A percentile compares a stretch with the other conserved stretches of the same genome.
Evolutionary conservation across 2,888 invertebrate species (phyloP).

Genomic region (Anorthoa munda): DNA sequence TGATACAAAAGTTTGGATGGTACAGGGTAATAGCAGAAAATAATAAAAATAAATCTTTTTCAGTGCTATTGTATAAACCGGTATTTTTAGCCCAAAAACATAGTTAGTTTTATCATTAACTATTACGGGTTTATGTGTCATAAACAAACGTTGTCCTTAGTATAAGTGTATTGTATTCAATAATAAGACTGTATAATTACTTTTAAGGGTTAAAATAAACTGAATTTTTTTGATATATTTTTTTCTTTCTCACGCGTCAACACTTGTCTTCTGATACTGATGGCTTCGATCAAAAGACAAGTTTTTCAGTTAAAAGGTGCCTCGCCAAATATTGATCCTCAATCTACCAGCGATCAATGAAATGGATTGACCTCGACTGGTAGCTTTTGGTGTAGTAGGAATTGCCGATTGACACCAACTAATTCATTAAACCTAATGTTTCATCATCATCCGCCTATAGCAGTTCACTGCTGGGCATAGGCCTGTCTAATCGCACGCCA

Average conservation of each 20-base stretch:
- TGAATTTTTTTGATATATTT: conserved; percentile 27
- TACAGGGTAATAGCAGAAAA: conserved; percentile 73
- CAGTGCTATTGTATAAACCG: conserved; percentile 19
- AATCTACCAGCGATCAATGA: too few relatives aligned
- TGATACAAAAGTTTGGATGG: conserved; percentile 69
- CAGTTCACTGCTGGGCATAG: too few relatives aligned
- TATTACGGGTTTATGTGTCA: conserved; percentile 79
- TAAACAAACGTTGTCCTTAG: conserved; percentile 69
- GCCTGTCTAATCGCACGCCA: too few relatives aligned
- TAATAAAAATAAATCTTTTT: background rate
- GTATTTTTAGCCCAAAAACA: background rate
- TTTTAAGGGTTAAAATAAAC: conserved; percentile 60
- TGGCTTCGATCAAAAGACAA: too few relatives aligned
- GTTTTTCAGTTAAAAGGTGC: too few relatives aligned
- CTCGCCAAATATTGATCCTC: too few relatives aligned
- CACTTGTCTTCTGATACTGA: too few relatives aligned
- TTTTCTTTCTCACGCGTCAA: background rate
- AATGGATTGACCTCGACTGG: too few relatives aligned
- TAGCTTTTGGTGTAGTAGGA: too few relatives aligned
- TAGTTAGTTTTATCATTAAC: conserved; percentile 50
- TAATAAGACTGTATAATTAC: conserved; percentile 73
- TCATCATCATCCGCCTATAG: too few relatives aligned
- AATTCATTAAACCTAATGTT: too few relatives aligned
- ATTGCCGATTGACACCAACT: too few relatives aligned
- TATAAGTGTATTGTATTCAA: conserved; percentile 50